Evolutionary conservation across 2,113 vertebrate species (phyloP), one percentile per base, ranked within the genome.

Genomic region (Forbesichthys papilliferus): DNA sequence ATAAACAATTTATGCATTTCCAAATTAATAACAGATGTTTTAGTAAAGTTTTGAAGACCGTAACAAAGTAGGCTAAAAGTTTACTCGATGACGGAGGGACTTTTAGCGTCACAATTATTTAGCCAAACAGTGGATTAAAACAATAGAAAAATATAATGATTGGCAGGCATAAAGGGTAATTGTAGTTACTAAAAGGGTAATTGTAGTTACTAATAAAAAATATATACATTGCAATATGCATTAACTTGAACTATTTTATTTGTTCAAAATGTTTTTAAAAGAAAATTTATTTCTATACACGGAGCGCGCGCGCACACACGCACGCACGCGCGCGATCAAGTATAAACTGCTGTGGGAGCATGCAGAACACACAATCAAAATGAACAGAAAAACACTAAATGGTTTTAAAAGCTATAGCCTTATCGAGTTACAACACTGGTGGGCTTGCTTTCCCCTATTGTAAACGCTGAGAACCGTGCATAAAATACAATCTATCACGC

Each of bases 1-100:
- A 61, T 81, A 87, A 91, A 91, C 84, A 79, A 88, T 84, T 84
- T 83, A 81, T 86, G 82, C 71, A 79, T 88, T 86, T 90, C 54
- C 0, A 90, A 90, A 91, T 89, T 53, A 91, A 89, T 86, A 83
- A 78, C 90, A 92, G 89, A 93, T 92, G 92, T 88, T 76, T 81
- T 79, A 68, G 69, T 84, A 77, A 79, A 71, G 42, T 78, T 90
- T 79, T 64, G 36, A 84, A 79, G 49, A 73, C 68, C 60, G 64
- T 60, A 75, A 84, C 1, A 27, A 27, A 2, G 2, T 81, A 74
- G 75, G 62, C 70, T 77, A 70, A 27, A 75, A 48, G 60, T 57
- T 71, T 74, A 70, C 73, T 75, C 64, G 51, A 58, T 68, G 65
- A 77, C 54, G 42, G 68, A 69, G 82, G 70, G 71, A 64, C 57